Base-by-base conservation (phyloP, 1,140 invertebrate species). In the Parasteatoda tepidariorum region DNA sequence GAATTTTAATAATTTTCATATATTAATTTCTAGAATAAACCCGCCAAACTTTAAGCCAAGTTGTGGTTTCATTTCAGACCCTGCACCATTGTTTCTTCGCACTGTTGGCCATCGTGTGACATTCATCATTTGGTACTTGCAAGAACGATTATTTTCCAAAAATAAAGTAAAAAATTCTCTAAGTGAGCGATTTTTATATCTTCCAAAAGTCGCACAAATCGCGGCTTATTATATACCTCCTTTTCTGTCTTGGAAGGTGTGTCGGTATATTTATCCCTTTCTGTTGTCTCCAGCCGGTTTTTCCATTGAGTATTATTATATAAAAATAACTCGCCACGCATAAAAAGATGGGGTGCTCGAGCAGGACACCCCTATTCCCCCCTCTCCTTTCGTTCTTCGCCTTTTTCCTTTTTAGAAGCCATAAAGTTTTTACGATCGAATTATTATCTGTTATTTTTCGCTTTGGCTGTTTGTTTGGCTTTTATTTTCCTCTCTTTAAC, bases 361-460 rank as follows among this genome's bases (percentile, higher is more conserved):
- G 22, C 24, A 48, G 18, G 38, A 48, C 38, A 48, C 18, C 38
- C 18, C 18, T 48, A 13, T 13, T 48, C 18, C 18, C 9, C 18
- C 18, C 18, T 48, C 18, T 48, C 4, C 38, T 4, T 48, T 48
- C 38, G 9, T 13, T 18, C 38, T 48, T 48, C 38, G 1, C 38
- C 38, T 13, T n/a, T n/a, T n/a, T 18, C 38, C 48, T 64, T 76
- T 62, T 66, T 66, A 76, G 74, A 64, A 76, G 59, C 74, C 74
- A 31, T 76, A 76, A 76, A 76, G 11, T 41, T 62, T 76, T 76
- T 76, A 76, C 61, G 74, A 76, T 76, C 74, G 74, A 76, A 76
- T 76, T 76, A 76, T 76, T 62, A 76, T 76, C 74, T 76, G 74
- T 76, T 76, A 76, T 76, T 48, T 64, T 76, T 76, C 34, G 74